Conservation (phyloP, 2,888 invertebrate genomes). For the Aphidius colemani region DNA sequence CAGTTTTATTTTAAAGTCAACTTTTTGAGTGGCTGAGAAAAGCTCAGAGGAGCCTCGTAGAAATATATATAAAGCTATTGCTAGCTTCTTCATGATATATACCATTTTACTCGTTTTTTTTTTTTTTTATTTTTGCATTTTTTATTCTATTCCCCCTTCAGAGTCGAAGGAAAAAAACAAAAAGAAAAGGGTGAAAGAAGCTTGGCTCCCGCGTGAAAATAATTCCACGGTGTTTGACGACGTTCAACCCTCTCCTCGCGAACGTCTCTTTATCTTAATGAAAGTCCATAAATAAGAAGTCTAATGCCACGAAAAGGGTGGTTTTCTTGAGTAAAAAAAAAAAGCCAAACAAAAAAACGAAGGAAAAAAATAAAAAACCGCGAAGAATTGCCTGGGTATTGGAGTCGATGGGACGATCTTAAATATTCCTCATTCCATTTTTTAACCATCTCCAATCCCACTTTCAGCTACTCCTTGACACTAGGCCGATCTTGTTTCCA, state of each 20-base stretch:
- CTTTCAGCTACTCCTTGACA: constrained; percentile 19
- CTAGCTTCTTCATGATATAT: constrained; percentile 12
- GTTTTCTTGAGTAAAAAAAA: constrained; percentile 28
- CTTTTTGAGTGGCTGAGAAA: constrained; percentile 20
- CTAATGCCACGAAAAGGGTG: constrained; percentile 54
- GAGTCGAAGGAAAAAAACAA: constrained; percentile 32
- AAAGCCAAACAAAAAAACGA: constrained; percentile 16
- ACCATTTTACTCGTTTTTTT: constrained; percentile 14
- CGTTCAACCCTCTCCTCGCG: constrained; percentile 37
- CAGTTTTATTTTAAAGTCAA: constrained; percentile 53
- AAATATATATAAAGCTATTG: constrained; percentile 2
- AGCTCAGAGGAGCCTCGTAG: neutral
- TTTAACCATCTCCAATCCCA: constrained; percentile 4
- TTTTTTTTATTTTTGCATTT: neutral
- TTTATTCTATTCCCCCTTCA: neutral
- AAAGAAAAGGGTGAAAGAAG: constrained; percentile 34
- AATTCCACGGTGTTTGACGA: constrained; percentile 57
- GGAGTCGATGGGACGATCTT: constrained; percentile 33
- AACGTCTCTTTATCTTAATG: constrained; percentile 58
- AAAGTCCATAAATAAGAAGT: constrained; percentile 59
- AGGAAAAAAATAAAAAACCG: constrained; percentile 42
- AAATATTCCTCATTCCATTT: constrained; percentile 33
- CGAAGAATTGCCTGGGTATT: constrained; percentile 32
- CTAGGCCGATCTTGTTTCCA: constrained; percentile 22
- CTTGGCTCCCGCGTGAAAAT: constrained; percentile 48